These are phyloP conservation scores for Catagonus wagneri DNA, from an alignment of 2,113 vertebrate species.

Conservation along the genomic window DNA sequence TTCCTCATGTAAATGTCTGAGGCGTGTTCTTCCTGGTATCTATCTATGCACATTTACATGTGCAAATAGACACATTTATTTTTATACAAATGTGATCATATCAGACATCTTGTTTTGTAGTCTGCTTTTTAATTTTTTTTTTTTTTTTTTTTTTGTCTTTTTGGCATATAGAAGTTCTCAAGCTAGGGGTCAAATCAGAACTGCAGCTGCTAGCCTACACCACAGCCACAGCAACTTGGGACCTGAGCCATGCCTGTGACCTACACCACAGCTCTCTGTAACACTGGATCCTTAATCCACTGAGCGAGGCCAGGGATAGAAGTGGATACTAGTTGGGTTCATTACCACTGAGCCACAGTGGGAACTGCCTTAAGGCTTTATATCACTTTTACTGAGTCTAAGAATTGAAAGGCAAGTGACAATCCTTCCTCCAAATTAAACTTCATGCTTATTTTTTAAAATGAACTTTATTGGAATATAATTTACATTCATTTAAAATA, in stretches of 20 bases:
- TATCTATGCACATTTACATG: neutral
- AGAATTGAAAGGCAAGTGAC: neutral
- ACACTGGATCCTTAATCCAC: too few species aligned
- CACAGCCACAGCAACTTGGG: too few species aligned
- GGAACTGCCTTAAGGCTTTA: neutral
- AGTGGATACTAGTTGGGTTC: too few species aligned
- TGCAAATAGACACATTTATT: neutral
- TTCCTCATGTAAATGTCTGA: neutral
- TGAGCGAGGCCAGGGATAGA: too few species aligned
- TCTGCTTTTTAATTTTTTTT: neutral
- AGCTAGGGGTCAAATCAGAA: too few species aligned
- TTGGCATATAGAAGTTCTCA: too few species aligned
- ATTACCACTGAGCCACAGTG: too few species aligned
- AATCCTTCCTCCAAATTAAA: neutral
- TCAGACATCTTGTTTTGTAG: neutral
- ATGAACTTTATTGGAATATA: conserved; percentile 3
- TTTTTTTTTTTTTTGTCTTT: too few species aligned
- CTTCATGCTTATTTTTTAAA: neutral
- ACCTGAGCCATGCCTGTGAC: too few species aligned
- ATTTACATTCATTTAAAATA: neutral
- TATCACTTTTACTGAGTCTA: conserved; percentile 14
- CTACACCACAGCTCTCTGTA: too few species aligned
- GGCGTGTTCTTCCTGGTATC: neutral
- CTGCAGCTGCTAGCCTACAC: too few species aligned
- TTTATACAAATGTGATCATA: conserved; percentile 16